Conservation (phyloP, 2,113 vertebrate species). For the Oostethus manadensis region DNA sequence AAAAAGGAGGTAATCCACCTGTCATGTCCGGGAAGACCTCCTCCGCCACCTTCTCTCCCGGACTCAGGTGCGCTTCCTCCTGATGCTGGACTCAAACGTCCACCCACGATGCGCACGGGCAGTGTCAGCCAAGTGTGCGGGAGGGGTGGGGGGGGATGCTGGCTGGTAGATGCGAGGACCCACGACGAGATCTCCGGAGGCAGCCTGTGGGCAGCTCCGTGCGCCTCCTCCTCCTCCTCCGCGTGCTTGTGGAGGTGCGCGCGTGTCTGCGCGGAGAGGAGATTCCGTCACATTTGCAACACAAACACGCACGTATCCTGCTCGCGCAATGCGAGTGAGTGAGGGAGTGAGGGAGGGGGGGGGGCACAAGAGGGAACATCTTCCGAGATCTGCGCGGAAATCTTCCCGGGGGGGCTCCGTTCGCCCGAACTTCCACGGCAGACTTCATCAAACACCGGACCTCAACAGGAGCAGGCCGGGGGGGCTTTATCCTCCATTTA, state of each 20-base stretch:
- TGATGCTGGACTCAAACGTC: conserved; percentile 36
- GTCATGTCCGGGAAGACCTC: conserved; percentile 52
- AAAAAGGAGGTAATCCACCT: conserved; percentile 54
- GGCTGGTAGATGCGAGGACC: conserved; percentile 27
- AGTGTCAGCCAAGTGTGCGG: background rate
- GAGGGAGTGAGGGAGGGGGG: background rate
- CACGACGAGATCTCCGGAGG: conserved; percentile 56
- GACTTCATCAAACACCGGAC: conserved; percentile 63
- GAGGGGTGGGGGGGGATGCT: conserved; percentile 27
- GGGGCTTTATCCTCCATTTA: conserved; percentile 45
- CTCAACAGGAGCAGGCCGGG: conserved; percentile 24
- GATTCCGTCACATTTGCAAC: conserved; percentile 67
- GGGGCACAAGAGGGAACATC: conserved; percentile 42
- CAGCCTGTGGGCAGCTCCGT: conserved; percentile 71
- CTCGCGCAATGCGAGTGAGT: background rate
- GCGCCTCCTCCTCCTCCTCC: conserved; percentile 56
- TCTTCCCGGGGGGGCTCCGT: conserved; percentile 36
- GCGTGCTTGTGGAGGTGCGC: conserved; percentile 61
- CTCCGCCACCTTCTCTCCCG: conserved; percentile 18
- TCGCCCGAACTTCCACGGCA: conserved; percentile 64
- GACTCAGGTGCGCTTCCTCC: conserved; percentile 42
- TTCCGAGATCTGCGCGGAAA: conserved; percentile 43
- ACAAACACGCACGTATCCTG: conserved; percentile 16
- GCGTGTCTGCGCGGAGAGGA: conserved; percentile 31
- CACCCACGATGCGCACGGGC: conserved; percentile 8